Evolutionary conservation across 2,113 vertebrate genomes (phyloP).

Genomic region (Pimephales promelas): DNA sequence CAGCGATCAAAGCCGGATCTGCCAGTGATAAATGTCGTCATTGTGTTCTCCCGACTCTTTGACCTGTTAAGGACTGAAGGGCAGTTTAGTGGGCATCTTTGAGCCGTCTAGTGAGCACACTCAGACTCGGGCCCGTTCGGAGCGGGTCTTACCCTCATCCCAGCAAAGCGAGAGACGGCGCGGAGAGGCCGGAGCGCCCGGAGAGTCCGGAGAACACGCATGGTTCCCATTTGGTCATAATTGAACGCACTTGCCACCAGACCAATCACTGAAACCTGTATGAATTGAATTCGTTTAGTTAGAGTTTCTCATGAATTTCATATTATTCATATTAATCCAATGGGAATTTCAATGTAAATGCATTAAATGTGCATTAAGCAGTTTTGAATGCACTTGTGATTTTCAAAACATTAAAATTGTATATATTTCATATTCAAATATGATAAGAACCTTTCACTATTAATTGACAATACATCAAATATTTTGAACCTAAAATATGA

Average conservation of each 20-base stretch:
- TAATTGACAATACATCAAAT: not conserved
- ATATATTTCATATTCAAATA: not conserved
- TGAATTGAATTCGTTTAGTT: constrained; percentile 52
- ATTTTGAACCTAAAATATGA: not conserved
- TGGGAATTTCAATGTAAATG: not conserved
- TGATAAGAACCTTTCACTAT: not conserved
- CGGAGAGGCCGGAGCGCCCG: constrained; percentile 72
- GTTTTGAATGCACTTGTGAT: not conserved
- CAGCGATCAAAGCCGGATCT: not conserved
- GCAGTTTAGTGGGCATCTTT: constrained; percentile 12
- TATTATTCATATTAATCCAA: not conserved
- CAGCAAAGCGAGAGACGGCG: constrained; percentile 77
- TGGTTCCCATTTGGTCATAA: constrained; percentile 70
- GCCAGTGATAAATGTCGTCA: not conserved
- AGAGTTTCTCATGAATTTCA: constrained; percentile 12
- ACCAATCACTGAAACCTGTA: constrained; percentile 74
- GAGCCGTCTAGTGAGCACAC: constrained; percentile 16
- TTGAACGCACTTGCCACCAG: constrained; percentile 66
- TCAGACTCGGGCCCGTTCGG: not conserved
- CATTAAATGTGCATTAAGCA: not conserved
- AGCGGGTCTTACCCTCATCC: constrained; percentile 81
- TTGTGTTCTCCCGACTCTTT: not conserved
- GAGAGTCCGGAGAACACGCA: constrained; percentile 76
- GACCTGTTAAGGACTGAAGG: constrained; percentile 40
- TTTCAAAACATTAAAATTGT: not conserved